A percentile compares a stretch with the other conserved stretches of the same genome.
Conservation (phyloP, 2,888 invertebrate genomes). For the Eupithecia pulchellata region DNA sequence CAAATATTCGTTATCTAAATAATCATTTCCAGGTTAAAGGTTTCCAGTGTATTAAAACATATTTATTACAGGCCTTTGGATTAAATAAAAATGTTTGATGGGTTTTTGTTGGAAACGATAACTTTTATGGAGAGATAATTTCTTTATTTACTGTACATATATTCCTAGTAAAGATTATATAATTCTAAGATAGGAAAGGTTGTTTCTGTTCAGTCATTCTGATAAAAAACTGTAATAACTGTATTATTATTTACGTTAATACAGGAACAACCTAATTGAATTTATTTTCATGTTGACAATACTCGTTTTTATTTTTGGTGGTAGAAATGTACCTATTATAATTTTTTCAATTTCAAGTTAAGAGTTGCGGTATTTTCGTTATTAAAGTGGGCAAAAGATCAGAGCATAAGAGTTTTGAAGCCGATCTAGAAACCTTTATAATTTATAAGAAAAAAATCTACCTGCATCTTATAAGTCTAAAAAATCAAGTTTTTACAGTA, state of each 20-base stretch:
- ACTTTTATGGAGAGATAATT: not conserved
- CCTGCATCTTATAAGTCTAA: not conserved
- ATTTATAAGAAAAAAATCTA: too few relatives aligned
- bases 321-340: too few relatives aligned
- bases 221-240: not conserved
- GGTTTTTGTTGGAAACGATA: not conserved
- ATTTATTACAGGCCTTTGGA: constrained; percentile 17
- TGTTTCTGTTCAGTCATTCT: not conserved
- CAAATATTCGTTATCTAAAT: constrained; percentile 31
- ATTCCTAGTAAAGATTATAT: too few relatives aligned
- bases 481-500: not conserved
- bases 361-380: too few relatives aligned
- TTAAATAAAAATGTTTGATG: not conserved
- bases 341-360: too few relatives aligned
- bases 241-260: too few relatives aligned
- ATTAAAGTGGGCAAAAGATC: too few relatives aligned
- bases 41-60: constrained; percentile 29
- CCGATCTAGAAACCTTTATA: too few relatives aligned
- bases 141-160: too few relatives aligned
- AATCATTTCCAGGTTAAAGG: constrained; percentile 28
- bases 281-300: too few relatives aligned
- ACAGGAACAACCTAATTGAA: not conserved
- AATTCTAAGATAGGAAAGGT: not conserved
- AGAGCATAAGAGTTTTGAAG: too few relatives aligned
- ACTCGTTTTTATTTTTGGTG: too few relatives aligned